These are phyloP conservation scores for Chaenocephalus aceratus DNA, from an alignment of 2,113 vertebrate species.

Conservation along the genomic window DNA sequence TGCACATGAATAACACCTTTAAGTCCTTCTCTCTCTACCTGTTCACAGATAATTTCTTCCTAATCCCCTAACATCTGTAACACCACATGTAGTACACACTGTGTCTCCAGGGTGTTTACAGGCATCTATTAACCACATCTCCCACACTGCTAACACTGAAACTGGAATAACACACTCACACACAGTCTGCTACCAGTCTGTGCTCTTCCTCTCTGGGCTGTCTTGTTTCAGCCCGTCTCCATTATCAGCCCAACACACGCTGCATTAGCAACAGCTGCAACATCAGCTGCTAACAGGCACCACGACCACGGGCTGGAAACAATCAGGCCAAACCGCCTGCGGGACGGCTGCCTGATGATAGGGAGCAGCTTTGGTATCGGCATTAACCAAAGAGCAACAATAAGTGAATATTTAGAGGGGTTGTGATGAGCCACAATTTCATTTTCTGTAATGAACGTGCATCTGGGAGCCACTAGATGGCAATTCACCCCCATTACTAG, in stretches of 20 bases:
- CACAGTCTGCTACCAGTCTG: slow-evolving; percentile 52
- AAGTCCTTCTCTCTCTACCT: slow-evolving; percentile 41
- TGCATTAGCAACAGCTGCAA: slow-evolving; percentile 68
- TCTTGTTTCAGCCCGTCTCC: slow-evolving; percentile 60
- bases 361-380: slow-evolving; percentile 60
- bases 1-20: slow-evolving; percentile 34
- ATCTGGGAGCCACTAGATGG: slow-evolving; percentile 60
- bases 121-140: slow-evolving; percentile 16
- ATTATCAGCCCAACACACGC: slow-evolving; percentile 56
- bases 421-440: slow-evolving; percentile 31
- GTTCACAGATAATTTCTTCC: slow-evolving; percentile 44
- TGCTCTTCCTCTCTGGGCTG: slow-evolving; percentile 47
- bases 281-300: slow-evolving; percentile 66
- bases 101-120: too few species aligned
- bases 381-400: slow-evolving; percentile 47
- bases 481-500: slow-evolving; percentile 31
- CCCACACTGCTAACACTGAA: slow-evolving; percentile 19
- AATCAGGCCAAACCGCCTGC: slow-evolving; percentile 54
- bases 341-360: slow-evolving; percentile 64
- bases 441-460: slow-evolving; percentile 24
- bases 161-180: slow-evolving; percentile 33
- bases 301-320: slow-evolving; percentile 52
- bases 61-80: slow-evolving; percentile 61
- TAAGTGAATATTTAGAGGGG: slow-evolving; percentile 48
- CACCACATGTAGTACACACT: slow-evolving; percentile 36